Base-by-base conservation (phyloP, 2,888 invertebrate species). In the Orthonychiurus folsomi region DNA sequence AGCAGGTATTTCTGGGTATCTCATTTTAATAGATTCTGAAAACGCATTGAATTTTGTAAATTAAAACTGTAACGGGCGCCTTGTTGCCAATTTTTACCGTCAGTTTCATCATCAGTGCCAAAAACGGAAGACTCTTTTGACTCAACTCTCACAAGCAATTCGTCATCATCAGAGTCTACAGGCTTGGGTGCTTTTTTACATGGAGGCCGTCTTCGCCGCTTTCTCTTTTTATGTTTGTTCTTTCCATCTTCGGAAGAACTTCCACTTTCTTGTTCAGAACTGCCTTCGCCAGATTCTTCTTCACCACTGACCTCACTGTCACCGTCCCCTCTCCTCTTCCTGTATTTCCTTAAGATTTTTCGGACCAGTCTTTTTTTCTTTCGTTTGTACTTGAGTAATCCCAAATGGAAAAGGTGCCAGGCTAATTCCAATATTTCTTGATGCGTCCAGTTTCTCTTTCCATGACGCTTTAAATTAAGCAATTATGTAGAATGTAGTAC, bases 391-490 rank as follows among this genome's bases (percentile, higher is more conserved):
- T 63, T 65, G 3, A 70, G 60, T 56, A 61, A 63, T 23, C 66
- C 58, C 3, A 63, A 50, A 21, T 63, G 59, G 56, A 70, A 69
- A 18, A 70, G 59, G 20, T 70, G 64, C 64, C 64, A 66, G 18
- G 70, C 70, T 1, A 69, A 55, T 59, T 70, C 63, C 12, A 70
- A 53, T 15, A 57, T 50, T 25, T 67, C 61, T 27, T 70, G 70
- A 52, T 68, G 69, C 0, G 64, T 59, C 67, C 67, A 68, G 1
- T 59, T 56, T 21, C 55, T 56, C 54, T 60, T 66, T 21, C 68
- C 66, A 54, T 59, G 60, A 50, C 61, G 50, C 64, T 64, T 21
- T n/a, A 21, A 15, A 48, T 9, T 47, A 59, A 48, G 3, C 26
- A 2, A 56, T 1, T 28, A 24, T 52, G 3, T n/a, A n/a, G n/a